Evolutionary conservation across 2,888 invertebrate genomes (phyloP).

Genomic region (Sipha maydis): DNA sequence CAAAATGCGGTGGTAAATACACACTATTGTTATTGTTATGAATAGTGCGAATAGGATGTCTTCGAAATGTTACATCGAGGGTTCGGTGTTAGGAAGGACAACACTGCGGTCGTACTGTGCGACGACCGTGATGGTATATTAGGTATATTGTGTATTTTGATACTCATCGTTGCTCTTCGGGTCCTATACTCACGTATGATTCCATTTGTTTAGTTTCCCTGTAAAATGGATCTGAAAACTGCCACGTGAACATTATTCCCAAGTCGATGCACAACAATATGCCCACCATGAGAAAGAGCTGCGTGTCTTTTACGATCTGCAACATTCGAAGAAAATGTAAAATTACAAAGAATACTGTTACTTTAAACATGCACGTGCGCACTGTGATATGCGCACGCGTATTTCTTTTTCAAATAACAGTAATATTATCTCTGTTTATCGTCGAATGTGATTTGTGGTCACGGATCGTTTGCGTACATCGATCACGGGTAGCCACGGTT

Average conservation of each 20-base stretch:
- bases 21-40: not conserved
- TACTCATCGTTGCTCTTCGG: not conserved
- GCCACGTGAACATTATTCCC: conserved; percentile 97
- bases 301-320: conserved; percentile 96
- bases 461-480: too few relatives aligned
- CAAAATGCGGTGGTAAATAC: too few relatives aligned
- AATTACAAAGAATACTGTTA: not conserved
- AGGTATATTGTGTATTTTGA: not conserved
- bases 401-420: not conserved
- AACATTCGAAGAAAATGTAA: conserved; percentile 63
- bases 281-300: conserved; percentile 96
- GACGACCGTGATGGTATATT: not conserved
- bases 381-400: not conserved
- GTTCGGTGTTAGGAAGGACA: not conserved
- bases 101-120: not conserved
- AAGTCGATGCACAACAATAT: conserved; percentile 89
- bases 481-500: too few relatives aligned
- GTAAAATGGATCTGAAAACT: conserved; percentile 94
- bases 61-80: not conserved
- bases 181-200: conserved; percentile 78
- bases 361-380: not conserved
- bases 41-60: not conserved
- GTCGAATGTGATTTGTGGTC: too few relatives aligned
- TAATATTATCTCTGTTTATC: too few relatives aligned
- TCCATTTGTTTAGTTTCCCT: conserved; percentile 89